Evolutionary conservation across 2,888 invertebrate genomes (phyloP), one percentile per base, ranked within the genome.

Genomic region (Lycocerus yunnanus): DNA sequence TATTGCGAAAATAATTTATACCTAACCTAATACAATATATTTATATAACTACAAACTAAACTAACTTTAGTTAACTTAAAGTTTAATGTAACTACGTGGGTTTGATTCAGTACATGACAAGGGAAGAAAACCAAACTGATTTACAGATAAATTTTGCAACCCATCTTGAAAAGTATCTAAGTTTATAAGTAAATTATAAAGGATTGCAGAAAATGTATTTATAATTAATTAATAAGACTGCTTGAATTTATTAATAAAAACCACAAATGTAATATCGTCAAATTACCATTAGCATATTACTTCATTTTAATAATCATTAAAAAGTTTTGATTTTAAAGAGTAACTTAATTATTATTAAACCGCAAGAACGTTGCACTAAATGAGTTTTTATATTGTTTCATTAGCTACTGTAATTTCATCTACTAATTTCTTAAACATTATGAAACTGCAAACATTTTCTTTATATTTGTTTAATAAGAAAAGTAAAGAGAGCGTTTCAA

Each of bases 371-470:
- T 27, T 68, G 67, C 58, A 24, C 21, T 65, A 71, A 74, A 74
- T 74, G 74, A 71, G 74, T 70, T 74, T 73, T 71, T 71, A 67
- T 70, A 74, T 74, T 74, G 74, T 74, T 74, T 74, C 74, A 74
- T 74, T 74, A 67, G 68, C 61, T 66, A 70, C 74, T 67, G 74
- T 74, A 74, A 74, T 74, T 69, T 71, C 71, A 74, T 63, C 71
- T 65, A 58, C 70, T 71, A 73, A 76, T 73, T 73, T 71, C 72
- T 73, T 72, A 71, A 72, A 73, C 73, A 69, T 72, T 73, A 71
- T 76, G 73, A 71, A 71, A 73, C 71, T 71, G 63, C 59, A 73
- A 71, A 73, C 73, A 68, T 76, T 73, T 73, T 73, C 73, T 71
- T 76, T 73, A 76, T 68, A 63, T 76, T 73, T 71, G 70, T 70